Conservation (phyloP, 1,140 invertebrate genomes). For the Propsilocerus akamusi region DNA sequence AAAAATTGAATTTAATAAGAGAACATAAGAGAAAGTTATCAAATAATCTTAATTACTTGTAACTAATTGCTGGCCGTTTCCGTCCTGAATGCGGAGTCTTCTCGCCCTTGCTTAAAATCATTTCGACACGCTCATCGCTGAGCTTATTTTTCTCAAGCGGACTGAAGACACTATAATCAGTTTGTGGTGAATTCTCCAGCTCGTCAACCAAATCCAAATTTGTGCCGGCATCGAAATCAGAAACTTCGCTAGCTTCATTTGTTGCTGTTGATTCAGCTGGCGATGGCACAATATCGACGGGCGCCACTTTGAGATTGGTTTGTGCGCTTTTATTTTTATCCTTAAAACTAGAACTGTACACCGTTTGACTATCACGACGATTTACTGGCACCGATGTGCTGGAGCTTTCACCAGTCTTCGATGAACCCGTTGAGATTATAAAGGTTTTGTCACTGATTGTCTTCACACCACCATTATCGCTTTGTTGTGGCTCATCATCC, state of each 20-base stretch:
- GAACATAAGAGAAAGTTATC: too few species aligned
- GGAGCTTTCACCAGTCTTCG: background rate
- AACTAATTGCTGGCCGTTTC: background rate
- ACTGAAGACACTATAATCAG: background rate
- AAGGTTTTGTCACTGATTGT: background rate
- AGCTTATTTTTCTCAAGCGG: background rate
- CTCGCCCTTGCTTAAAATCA: background rate
- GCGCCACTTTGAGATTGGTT: background rate
- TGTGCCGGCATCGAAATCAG: background rate
- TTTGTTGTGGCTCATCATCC: background rate
- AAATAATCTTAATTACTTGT: too few species aligned
- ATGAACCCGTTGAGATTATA: background rate
- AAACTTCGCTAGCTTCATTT: background rate
- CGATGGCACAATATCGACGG: background rate
- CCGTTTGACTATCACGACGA: background rate
- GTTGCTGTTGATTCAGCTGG: background rate
- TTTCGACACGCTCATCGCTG: background rate
- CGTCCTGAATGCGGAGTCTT: background rate
- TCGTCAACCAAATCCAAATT: background rate
- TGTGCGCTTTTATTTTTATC: background rate
- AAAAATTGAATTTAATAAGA: too few species aligned
- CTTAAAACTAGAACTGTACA: constrained; percentile 2
- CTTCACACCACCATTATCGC: too few species aligned
- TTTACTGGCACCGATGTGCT: background rate
- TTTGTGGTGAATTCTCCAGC: too few species aligned